phyloP scores from a whole-genome alignment of 2,888 invertebrate genomes.

The Dasypogon diadema region DNA sequence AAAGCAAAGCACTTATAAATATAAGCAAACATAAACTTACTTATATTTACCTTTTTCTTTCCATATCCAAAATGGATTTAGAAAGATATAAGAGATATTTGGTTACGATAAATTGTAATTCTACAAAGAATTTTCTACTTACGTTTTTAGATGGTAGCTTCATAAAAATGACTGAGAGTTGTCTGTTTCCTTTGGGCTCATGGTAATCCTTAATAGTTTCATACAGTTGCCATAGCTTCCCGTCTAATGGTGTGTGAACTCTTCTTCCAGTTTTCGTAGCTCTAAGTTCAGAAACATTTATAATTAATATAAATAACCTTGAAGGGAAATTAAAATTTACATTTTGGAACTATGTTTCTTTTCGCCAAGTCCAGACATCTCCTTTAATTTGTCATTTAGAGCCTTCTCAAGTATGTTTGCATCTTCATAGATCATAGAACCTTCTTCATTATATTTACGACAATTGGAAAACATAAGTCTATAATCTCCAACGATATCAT shows the following conservation, averaged over 20 bases:
- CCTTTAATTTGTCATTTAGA: constrained; percentile 84
- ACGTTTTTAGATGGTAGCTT: constrained; percentile 91
- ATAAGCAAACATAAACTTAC: not conserved
- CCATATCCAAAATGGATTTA: constrained; percentile 57
- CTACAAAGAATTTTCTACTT: constrained; percentile 60
- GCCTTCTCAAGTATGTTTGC: constrained; percentile 89
- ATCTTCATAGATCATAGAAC: constrained; percentile 95
- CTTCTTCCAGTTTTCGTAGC: constrained; percentile 6
- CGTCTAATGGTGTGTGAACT: constrained; percentile 73
- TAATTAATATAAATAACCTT: not conserved
- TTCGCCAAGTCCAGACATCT: constrained; percentile 75
- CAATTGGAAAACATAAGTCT: constrained; percentile 98
- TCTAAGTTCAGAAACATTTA: not conserved
- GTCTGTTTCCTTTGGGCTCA: constrained; percentile 85
- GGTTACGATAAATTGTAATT: constrained; percentile 30
- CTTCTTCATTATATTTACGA: constrained; percentile 96
- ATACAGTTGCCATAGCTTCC: constrained; percentile 87
- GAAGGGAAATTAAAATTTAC: constrained; percentile 62
- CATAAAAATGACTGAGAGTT: constrained; percentile 93
- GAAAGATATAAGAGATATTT: constrained; percentile 51
- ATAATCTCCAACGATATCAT: constrained; percentile 88
- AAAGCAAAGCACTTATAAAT: no score
- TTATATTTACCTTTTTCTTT: constrained; percentile 58
- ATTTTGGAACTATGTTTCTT: constrained; percentile 59
- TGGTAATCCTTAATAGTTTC: constrained; percentile 91